Evolutionary conservation across 2,888 invertebrate species (phyloP).

Genomic region (Himalopsyche tibetana): DNA sequence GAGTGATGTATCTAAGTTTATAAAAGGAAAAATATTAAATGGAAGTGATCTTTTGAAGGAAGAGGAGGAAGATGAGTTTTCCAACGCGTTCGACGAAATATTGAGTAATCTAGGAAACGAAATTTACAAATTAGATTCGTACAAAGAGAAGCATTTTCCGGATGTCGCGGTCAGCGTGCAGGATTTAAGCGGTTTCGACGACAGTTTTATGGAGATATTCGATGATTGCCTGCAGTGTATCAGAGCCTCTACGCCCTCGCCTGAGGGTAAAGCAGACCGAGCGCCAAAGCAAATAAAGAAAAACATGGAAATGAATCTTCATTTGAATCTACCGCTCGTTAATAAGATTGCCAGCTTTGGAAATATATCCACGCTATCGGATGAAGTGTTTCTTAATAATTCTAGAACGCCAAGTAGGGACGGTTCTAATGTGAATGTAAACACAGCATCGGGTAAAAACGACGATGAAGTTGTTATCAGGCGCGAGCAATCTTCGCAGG

Average conservation of each 20-base stretch:
- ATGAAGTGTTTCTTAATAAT: slow-evolving; percentile 62
- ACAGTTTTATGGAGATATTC: slow-evolving; percentile 75
- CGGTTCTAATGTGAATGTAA: slow-evolving; percentile 50
- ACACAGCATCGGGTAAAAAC: neutral
- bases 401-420: slow-evolving; percentile 54
- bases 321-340: slow-evolving; percentile 58
- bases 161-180: slow-evolving; percentile 46
- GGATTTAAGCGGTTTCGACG: slow-evolving; percentile 66
- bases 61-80: slow-evolving; percentile 43
- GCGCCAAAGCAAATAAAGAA: slow-evolving; percentile 36
- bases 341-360: slow-evolving; percentile 61
- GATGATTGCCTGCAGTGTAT: slow-evolving; percentile 72
- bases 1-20: neutral
- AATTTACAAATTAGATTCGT: slow-evolving; percentile 75
- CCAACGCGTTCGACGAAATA: slow-evolving; percentile 73
- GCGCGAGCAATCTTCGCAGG: slow-evolving; percentile 37
- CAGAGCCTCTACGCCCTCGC: slow-evolving; percentile 51
- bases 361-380: slow-evolving; percentile 62
- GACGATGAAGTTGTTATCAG: slow-evolving; percentile 47
- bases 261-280: slow-evolving; percentile 27
- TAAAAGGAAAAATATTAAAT: neutral
- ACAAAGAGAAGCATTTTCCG: slow-evolving; percentile 70
- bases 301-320: slow-evolving; percentile 52
- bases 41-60: slow-evolving; percentile 18
- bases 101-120: slow-evolving; percentile 75